Percentiles rank a stretch among this genome's conserved stretches.
phyloP scores from a whole-genome alignment of 2,113 vertebrate species.

The Myotis davidii region DNA sequence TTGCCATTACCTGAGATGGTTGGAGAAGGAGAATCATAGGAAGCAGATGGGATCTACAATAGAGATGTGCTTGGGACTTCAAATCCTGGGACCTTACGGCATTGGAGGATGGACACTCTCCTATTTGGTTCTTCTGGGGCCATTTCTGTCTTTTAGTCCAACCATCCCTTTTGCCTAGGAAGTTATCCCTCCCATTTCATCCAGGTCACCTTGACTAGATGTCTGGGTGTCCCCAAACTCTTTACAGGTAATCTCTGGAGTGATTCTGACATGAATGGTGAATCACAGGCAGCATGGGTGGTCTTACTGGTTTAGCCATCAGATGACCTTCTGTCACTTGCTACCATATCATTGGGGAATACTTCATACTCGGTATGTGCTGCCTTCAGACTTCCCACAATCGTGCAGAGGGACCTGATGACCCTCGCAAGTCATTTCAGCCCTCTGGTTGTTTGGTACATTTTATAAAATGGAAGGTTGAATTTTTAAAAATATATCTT shows the following conservation, averaged over 20 bases:
- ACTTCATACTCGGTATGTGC: fast-evolving
- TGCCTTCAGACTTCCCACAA: not conserved
- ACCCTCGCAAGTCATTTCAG: not conserved
- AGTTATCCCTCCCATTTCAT: not conserved
- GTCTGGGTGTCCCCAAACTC: not conserved
- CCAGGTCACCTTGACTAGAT: not conserved
- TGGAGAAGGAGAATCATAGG: not conserved
- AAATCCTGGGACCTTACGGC: not conserved
- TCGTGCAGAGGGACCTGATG: not conserved
- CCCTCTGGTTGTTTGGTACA: not conserved
- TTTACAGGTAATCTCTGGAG: not conserved
- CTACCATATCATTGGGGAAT: not conserved
- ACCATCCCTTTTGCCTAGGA: not conserved
- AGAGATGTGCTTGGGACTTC: not conserved
- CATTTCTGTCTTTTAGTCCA: not conserved
- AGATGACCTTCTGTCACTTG: not conserved
- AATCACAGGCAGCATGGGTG: not conserved
- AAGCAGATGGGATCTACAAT: not conserved
- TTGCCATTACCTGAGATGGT: not conserved
- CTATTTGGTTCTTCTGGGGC: not conserved
- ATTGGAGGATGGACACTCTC: not conserved
- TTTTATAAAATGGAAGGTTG: not conserved
- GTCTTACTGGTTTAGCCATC: not conserved
- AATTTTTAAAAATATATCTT: not conserved
- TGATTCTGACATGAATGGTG: not conserved